Evolutionary conservation across 2,888 invertebrate species (phyloP), one percentile per base, ranked within the genome.

Genomic region (Polymixis flavicincta): DNA sequence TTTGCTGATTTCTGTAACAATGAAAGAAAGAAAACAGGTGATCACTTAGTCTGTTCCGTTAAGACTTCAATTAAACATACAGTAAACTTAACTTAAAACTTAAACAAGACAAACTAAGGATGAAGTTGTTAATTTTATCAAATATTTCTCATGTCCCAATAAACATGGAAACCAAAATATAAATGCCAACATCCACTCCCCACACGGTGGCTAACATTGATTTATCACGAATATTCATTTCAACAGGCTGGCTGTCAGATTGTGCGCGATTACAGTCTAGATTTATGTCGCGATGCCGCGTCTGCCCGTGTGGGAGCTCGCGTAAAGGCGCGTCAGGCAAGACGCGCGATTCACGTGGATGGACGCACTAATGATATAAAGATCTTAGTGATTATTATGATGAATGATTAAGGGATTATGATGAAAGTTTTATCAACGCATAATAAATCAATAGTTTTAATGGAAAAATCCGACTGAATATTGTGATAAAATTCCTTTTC

Each of bases 221-320:
- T 95, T 95, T 95, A 95, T 95, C 92, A 93, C 92, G 94, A 95
- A 95, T 95, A 95, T 95, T 95, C 94, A 95, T 95, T 96, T 95
- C 94, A 95, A 95, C 94, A 94, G 93, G 91, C 92, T 90, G 89
- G 91, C 93, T 94, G 95, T 95, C 95, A 93, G 95, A 95, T 95
- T 92, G 93, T 87, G 92, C 94, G 81, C 88, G 95, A 96, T 95
- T 94, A 94, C 93, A 86, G 89, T 78, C 89, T 89, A 93, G 93
- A 95, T 94, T 95, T 95, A 95, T 95, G 94, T 94, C 93, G 92
- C 90, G 89, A 87, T 85, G 88, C 89, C 85, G 83, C 87, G 87
- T 87, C 87, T 87, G 85, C 88, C 78, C 85, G 90, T 88, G 91
- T 90, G 90, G 88, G 90, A 87, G 88, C 88, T 83, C 81, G 76